These are phyloP conservation scores for Hypercompe scribonia DNA, from an alignment of 2,888 invertebrate genomes.

Conservation along the genomic window DNA sequence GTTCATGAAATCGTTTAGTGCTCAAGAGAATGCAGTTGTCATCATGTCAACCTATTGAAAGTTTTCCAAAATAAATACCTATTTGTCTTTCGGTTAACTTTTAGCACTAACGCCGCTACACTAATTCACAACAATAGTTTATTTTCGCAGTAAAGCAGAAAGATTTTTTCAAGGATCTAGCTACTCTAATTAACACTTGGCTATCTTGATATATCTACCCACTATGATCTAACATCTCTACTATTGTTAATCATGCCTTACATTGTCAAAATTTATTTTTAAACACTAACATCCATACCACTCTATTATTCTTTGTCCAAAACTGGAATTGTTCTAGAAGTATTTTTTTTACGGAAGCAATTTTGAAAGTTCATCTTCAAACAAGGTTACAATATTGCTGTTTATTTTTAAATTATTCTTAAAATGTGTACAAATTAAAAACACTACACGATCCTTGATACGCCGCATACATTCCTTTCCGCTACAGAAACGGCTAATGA, in stretches of 20 bases:
- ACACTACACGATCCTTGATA: background rate
- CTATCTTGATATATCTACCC: background rate
- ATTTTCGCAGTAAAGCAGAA: background rate
- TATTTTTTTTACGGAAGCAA: background rate
- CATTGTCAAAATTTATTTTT: background rate
- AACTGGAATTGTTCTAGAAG: background rate
- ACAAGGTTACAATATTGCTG: background rate
- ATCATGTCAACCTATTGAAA: too few species aligned
- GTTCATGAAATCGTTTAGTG: background rate
- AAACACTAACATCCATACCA: background rate
- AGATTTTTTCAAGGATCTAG: background rate
- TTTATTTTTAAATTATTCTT: background rate
- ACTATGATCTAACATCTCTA: background rate
- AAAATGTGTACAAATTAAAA: background rate
- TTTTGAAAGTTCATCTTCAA: background rate
- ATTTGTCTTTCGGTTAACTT: too few species aligned
- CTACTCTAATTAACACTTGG: background rate
- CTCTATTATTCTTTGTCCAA: background rate
- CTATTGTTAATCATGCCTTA: background rate
- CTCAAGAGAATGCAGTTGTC: background rate
- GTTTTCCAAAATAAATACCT: background rate
- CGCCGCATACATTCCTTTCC: background rate
- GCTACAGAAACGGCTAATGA: slow-evolving; percentile 2
- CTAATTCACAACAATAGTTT: background rate
- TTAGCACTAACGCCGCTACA: background rate